Evolutionary conservation across 2,888 invertebrate species (phyloP), one percentile per base, ranked within the genome.

Genomic region (Apamea sordens): DNA sequence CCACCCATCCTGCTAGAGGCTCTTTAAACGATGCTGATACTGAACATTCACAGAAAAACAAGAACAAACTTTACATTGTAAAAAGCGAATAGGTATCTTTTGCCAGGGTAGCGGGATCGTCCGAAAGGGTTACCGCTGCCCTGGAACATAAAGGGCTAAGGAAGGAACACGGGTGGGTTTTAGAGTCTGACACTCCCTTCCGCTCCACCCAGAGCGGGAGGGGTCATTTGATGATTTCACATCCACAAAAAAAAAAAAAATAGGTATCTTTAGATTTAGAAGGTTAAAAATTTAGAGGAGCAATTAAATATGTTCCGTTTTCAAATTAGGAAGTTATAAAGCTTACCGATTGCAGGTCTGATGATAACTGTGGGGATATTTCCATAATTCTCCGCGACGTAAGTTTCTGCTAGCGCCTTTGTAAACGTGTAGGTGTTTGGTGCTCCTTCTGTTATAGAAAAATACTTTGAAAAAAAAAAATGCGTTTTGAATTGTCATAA

Each of bases 331-430:
- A 44, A 44, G 4, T 32, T 56, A 18, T 4, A 41, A 11, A 32
- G n/a, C 65, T 92, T 90, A 94, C 95, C 92, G 56, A 92, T 90
- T 1, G 94, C 90, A 15, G 95, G 94, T 79, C 95, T 91, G 32
- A 95, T 84, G 53, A 95, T 94, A 11, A 92, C 88, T 8, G 91
- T 86, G 0, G 94, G 94, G 47, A 93, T 77, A 10, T 85, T 68
- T n/a, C 86, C 86, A 50, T 84, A 84, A 13, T 84, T 81, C 41
- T 90, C 85, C 0, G 79, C 80, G 1, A 93, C 82, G 8, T 90
- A 76, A 8, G 85, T 83, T 80, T 93, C 93, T 0, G 92, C 83
- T 21, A 93, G 73, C 7, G 91, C 89, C 69, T 93, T 93, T 7
- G 92, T 86, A 64, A 91, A 92, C 1, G 91, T 85, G 64, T 93